Evolutionary conservation across 2,888 invertebrate species (phyloP).

Genomic region (Ophion slaviceki): DNA sequence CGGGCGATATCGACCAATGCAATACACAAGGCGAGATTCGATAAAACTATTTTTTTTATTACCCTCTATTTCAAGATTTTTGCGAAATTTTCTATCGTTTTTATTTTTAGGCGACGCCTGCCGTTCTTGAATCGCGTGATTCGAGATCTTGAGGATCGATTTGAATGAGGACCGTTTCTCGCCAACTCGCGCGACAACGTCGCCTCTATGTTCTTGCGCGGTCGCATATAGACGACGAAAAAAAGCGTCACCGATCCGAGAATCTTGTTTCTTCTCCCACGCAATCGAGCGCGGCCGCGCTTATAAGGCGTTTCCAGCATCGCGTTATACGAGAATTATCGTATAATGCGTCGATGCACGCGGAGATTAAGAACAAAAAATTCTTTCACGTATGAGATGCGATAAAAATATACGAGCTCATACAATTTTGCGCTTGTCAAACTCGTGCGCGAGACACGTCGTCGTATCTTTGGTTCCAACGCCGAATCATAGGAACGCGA

Average conservation of each 20-base stretch:
- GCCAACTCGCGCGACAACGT: constrained; percentile 11
- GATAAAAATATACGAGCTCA: background rate
- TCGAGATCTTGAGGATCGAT: constrained; percentile 58
- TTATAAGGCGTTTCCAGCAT: constrained; percentile 23
- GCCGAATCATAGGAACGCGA: too few relatives aligned
- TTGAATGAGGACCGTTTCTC: constrained; percentile 34
- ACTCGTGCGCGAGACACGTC: too few relatives aligned
- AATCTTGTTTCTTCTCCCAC: constrained; percentile 54
- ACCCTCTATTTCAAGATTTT: constrained; percentile 33
- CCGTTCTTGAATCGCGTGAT: constrained; percentile 53
- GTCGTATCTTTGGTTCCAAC: too few relatives aligned
- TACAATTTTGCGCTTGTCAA: too few relatives aligned
- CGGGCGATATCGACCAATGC: constrained; percentile 33
- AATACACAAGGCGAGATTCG: constrained; percentile 30
- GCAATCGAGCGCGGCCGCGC: constrained; percentile 17
- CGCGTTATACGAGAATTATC: constrained; percentile 25
- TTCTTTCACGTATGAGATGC: background rate
- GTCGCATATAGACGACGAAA: background rate
- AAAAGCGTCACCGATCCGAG: constrained; percentile 23
- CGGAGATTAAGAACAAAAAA: too few relatives aligned
- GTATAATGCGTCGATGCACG: background rate
- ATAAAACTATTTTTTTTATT: constrained; percentile 42
- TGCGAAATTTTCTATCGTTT: constrained; percentile 6
- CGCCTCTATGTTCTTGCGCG: constrained; percentile 11
- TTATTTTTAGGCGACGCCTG: background rate